phyloP scores from a whole-genome alignment of 2,113 vertebrate genomes.

The Phoenicopterus ruber region DNA sequence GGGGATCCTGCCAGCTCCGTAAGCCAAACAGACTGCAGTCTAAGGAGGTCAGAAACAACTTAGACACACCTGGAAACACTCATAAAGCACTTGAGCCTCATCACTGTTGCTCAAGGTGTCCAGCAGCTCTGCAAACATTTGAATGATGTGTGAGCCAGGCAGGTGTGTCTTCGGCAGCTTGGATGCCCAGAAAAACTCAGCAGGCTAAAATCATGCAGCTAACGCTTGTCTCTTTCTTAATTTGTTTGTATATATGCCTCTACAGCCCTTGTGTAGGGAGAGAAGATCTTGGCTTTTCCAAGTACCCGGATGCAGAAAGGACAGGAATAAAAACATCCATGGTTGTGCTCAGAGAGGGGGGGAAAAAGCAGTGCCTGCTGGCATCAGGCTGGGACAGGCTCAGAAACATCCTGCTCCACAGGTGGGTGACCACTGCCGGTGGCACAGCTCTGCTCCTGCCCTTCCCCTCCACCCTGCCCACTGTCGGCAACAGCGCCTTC shows the following conservation, averaged over 20 bases:
- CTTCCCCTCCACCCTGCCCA: not conserved
- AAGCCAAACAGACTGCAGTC: not conserved
- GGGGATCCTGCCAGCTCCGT: not conserved
- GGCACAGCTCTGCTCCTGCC: not conserved
- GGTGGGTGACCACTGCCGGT: not conserved
- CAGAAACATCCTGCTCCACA: not conserved
- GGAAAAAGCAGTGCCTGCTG: not conserved
- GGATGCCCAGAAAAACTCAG: not conserved
- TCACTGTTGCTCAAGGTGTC: constrained; percentile 13
- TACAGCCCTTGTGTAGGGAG: not conserved
- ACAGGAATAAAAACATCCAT: not conserved
- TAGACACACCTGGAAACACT: not conserved
- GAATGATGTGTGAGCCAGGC: not conserved
- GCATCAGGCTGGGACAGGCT: not conserved
- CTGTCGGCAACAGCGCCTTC: not conserved
- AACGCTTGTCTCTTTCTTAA: rapidly evolving
- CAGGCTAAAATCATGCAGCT: not conserved
- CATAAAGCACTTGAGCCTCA: not conserved
- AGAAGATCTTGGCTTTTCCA: not conserved
- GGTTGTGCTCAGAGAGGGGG: not conserved
- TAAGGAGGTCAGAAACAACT: not conserved
- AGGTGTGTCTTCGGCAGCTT: not conserved
- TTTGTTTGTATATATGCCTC: not conserved
- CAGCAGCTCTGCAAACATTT: not conserved
- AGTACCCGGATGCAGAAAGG: not conserved